Conservation (phyloP, 1,140 invertebrate genomes). For the Aricia agestis region DNA sequence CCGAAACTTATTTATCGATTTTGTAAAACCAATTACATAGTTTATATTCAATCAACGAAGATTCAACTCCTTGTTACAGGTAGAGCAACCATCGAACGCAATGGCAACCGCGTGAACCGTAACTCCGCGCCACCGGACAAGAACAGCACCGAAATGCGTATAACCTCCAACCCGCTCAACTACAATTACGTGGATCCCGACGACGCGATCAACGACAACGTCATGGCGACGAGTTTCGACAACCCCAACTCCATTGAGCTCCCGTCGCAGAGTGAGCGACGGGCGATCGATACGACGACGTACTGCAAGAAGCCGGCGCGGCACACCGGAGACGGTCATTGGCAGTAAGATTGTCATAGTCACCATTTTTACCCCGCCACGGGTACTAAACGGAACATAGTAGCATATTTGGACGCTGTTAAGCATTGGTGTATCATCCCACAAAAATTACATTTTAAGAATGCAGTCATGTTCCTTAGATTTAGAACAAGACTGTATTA, state of each 20-base stretch:
- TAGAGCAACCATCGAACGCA: conserved; percentile 90
- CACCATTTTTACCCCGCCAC: conserved; percentile 33
- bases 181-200: conserved; percentile 81
- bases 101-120: conserved; percentile 67
- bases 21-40: too few relatives aligned
- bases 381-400: not conserved
- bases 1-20: too few relatives aligned
- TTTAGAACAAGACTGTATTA: too few relatives aligned
- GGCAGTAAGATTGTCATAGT: conserved; percentile 70
- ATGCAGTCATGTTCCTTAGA: too few relatives aligned
- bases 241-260: conserved; percentile 85
- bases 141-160: conserved; percentile 78
- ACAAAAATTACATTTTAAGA: too few relatives aligned
- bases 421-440: too few relatives aligned
- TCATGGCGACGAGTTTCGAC: conserved; percentile 81
- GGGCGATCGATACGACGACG: conserved; percentile 82
- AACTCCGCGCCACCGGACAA: conserved; percentile 61
- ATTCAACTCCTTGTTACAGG: too few relatives aligned
- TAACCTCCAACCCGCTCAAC: conserved; percentile 86
- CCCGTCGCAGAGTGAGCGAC: conserved; percentile 72
- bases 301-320: conserved; percentile 80
- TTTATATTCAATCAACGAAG: too few relatives aligned
- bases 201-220: conserved; percentile 76
- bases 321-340: conserved; percentile 68
- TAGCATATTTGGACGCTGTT: too few relatives aligned